Evolutionary conservation across 2,888 invertebrate genomes (phyloP), one percentile per base, ranked within the genome.

Genomic region (Eustalomyia histrio): DNA sequence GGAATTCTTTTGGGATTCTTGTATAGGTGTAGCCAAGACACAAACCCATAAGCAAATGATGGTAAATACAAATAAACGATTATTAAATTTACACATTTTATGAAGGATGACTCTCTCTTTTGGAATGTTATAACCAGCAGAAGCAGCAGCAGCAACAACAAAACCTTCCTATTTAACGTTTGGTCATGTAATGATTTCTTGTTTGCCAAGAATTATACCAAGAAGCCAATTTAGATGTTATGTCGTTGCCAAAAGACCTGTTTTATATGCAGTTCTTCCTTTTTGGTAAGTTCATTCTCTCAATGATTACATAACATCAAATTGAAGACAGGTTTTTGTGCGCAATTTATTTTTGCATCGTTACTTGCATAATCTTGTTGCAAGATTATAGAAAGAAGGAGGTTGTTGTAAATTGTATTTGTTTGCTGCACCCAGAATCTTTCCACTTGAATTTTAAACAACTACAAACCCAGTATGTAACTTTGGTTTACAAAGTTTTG

Each of bases 41-140:
- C 16, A 12, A 12, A 71, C 69, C 65, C 14, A 17, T 39, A 83
- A 52, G n/a, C 73, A 53, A 53, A 69, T 58, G 17, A 83, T 53
- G 16, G 83, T 73, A 67, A 89, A 87, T 21, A 87, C 87, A 80
- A 90, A 90, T 53, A 90, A 83, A 60, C 89, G 87, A 84, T 90
- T 88, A 61, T 87, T 88, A 75, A 90, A 90, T 84, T 90, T 90
- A 82, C 90, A 90, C 90, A 90, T 90, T 79, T 57, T 75, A 29
- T 29, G 29, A 29, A 6, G 7, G 7, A 29, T 29, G 29, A 29
- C 7, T 1, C 29, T 29, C 29, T 24, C n/a, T 2, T 53, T 9
- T 53, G 63, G 58, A 21, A 21, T 21, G 21, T 21, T 21, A 14
- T 16, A 74, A 52, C 29, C 21, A 29, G 10, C 16, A 17, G 57